Base-by-base conservation (phyloP, 2,888 invertebrate genomes). In the Archips crataeganus region DNA sequence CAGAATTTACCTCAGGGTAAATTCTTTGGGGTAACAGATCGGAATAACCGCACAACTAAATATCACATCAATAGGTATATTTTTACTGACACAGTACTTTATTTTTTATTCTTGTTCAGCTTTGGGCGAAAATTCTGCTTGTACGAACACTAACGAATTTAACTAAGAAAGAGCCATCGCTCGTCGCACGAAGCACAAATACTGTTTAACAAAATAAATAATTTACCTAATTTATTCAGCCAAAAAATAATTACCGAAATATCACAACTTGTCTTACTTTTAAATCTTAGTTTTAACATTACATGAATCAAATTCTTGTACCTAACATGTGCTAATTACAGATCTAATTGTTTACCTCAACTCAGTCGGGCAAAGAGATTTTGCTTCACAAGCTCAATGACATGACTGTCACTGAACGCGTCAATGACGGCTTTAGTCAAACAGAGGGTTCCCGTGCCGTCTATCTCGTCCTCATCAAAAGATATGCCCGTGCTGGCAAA, bases 341-440 rank as follows among this genome's bases (percentile, higher is more conserved):
- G 54, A 2, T 23, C 23, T 6, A 5, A 23, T 3, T 11, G 2
- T 3, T 23, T 57, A 32, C 6, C 59, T 75, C 84, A 85, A 59
- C 85, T 86, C 47, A 94, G 78, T 75, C 87, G 86, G 74, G 87
- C 81, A 57, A 92, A 88, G 75, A 95, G 88, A 80, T 95, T 95
- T 45, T 93, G 89, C 77, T 95, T 95, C 3, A 95, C 94, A 4
- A 90, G 77, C 72, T 94, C 91, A 79, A 97, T 95, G 61, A 96
- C 95, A 77, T 95, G 94, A 64, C 95, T 95, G 81, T 96, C 95
- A 82, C 96, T 96, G 79, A 97, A 94, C 42, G 96, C 95, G 85
- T 97, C 96, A 39, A 97, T 94, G 51, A 97, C 85, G 54, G 95
- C 90, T 78, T 94, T 91, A 34, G 94, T 93, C 47, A 94, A 81